These are phyloP conservation scores for Agrypnus murinus DNA, from an alignment of 2,888 invertebrate species.

Conservation along the genomic window DNA sequence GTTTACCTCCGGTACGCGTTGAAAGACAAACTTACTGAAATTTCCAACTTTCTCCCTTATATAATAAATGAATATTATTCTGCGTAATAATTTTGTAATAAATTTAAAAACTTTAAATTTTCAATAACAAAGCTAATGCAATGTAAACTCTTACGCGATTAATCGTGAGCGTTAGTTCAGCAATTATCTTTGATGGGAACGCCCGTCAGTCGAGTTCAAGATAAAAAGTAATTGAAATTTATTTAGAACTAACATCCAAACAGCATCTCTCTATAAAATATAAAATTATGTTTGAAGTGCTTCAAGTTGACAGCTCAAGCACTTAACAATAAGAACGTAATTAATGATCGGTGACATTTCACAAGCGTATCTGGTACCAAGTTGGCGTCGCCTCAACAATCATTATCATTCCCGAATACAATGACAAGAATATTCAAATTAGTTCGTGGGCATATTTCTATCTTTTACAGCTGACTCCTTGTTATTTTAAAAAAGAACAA, in stretches of 20 bases:
- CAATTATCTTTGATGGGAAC: too few species aligned
- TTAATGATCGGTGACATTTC: constrained; percentile 18
- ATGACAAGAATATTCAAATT: constrained; percentile 35
- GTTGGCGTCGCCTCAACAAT: constrained; percentile 15
- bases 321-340: constrained; percentile 7
- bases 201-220: too few species aligned
- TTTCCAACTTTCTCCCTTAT: too few species aligned
- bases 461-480: constrained; percentile 20
- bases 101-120: too few species aligned
- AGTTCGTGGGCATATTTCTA: constrained; percentile 32
- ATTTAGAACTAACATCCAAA: background rate
- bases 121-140: background rate
- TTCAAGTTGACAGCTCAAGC: constrained; percentile 6
- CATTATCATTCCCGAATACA: constrained; percentile 34
- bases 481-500: constrained; percentile 33
- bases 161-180: too few species aligned
- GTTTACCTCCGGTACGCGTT: too few species aligned
- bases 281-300: constrained; percentile 4
- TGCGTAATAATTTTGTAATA: too few species aligned
- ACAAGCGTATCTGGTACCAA: constrained; percentile 21
- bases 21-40: too few species aligned
- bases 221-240: constrained; percentile 1
- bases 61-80: too few species aligned
- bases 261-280: background rate
- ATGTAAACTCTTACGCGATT: background rate